These are phyloP conservation scores for Listrodromus nycthemerus DNA, from an alignment of 2,888 invertebrate species.

Conservation along the genomic window DNA sequence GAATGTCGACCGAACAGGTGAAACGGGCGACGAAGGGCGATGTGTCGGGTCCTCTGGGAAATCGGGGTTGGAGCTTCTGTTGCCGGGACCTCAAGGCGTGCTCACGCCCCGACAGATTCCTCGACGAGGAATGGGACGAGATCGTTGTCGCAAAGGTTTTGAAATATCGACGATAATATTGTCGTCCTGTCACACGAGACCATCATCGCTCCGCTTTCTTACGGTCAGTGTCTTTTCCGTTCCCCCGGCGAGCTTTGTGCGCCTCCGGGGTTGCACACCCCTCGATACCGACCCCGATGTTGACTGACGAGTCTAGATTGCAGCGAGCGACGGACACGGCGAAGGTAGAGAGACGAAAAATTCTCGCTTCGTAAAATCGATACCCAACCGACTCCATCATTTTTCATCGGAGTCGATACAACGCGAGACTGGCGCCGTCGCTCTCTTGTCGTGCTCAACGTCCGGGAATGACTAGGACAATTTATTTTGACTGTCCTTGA, in stretches of 20 bases:
- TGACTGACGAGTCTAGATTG: constrained; percentile 55
- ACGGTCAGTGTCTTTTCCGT: background rate
- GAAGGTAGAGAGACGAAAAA: constrained; percentile 5
- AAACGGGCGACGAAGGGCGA: constrained; percentile 16
- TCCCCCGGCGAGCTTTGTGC: constrained; percentile 13
- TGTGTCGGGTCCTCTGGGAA: constrained; percentile 29
- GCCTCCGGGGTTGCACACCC: constrained; percentile 40
- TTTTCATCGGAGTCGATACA: constrained; percentile 56
- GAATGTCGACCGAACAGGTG: constrained; percentile 39
- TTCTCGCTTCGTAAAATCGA: constrained; percentile 50
- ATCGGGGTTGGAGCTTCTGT: constrained; percentile 60
- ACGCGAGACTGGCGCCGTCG: constrained; percentile 27
- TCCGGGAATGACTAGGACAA: constrained; percentile 54
- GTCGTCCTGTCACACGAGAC: constrained; percentile 69
- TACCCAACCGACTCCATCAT: constrained; percentile 50
- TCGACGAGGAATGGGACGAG: constrained; percentile 29
- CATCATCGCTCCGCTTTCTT: constrained; percentile 41
- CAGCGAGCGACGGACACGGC: constrained; percentile 45
- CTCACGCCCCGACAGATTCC: constrained; percentile 57
- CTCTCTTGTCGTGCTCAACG: constrained; percentile 51
- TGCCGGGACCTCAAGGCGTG: constrained; percentile 11
- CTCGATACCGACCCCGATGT: constrained; percentile 52
- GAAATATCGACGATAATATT: constrained; percentile 72
- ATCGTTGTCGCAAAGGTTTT: constrained; percentile 69
- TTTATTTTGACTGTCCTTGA: constrained; percentile 57